Conservation (phyloP, 2,888 invertebrate species). For the Coelinius sp. region DNA sequence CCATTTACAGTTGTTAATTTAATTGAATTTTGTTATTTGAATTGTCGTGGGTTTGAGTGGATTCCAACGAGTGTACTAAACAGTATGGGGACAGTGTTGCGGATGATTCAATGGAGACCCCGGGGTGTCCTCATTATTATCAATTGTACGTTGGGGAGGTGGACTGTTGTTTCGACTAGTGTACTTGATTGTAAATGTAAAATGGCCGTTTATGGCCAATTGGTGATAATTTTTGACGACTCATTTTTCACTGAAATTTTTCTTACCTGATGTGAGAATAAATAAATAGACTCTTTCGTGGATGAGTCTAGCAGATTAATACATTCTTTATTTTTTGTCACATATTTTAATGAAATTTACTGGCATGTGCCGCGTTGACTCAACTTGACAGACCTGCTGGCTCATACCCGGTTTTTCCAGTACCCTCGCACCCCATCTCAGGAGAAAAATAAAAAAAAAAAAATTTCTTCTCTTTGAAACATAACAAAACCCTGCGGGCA, state of each 20-base stretch:
- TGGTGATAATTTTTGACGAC: not conserved
- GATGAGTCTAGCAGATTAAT: not conserved
- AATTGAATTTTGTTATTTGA: conserved; percentile 6
- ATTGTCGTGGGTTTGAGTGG: conserved; percentile 3
- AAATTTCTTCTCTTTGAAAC: not conserved
- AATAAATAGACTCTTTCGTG: not conserved
- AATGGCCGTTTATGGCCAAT: not conserved
- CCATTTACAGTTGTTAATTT: conserved; percentile 4
- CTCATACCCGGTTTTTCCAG: conserved; percentile 57
- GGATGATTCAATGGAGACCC: not conserved
- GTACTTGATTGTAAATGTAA: not conserved
- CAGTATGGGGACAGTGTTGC: not conserved
- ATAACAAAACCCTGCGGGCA: conserved; percentile 22
- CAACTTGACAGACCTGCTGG: conserved; percentile 26
- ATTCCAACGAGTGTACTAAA: not conserved
- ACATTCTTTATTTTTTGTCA: not conserved
- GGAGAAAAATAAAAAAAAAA: not conserved
- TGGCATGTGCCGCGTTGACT: conserved; percentile 9
- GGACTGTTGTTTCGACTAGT: not conserved
- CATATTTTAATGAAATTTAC: not conserved
- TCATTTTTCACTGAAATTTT: no score
- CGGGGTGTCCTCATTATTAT: conserved; percentile 3
- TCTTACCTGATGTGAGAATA: no score
- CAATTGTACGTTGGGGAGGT: not conserved
- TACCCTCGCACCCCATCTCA: conserved; percentile 42